Base-by-base conservation (phyloP, 2,113 vertebrate genomes). In the Embiotoca jacksoni region DNA sequence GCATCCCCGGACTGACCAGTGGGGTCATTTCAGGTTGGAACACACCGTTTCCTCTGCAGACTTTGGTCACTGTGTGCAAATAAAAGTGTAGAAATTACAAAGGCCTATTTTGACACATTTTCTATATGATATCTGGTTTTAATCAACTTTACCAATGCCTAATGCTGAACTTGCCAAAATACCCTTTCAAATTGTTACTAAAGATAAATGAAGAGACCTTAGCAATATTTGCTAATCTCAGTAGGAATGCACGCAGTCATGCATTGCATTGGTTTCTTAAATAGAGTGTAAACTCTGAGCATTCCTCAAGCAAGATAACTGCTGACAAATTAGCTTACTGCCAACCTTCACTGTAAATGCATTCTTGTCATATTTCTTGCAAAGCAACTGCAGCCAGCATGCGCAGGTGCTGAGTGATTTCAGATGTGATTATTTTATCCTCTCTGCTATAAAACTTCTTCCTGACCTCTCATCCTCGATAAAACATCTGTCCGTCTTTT, bases 1-100 rank as follows among this genome's bases (percentile, higher is more conserved):
- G 97, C 53, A 98, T 99, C 86, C 98, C 98, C 0, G 98, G 98
- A 1, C 93, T 98, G 82, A 93, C 88, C 75, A 99, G 97, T 0
- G 92, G 95, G 0, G 95, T 96, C 86, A 91, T 99, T 56, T 88
- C 83, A 88, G 91, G 91, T 92, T 4, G 6, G 85, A 72, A 33
- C 35, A 49, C n/a, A 14, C 3, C 0, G 6, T 44, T 75, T 71
- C 13, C 3, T 69, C 16, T 69, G 8, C 3, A 39, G 14, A n/a
- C 37, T 31, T 64, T 56, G 5, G 30, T 35, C 1, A 3, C 8
- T 15, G 6, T 60, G 33, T 32, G 16, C 2, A 47, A 4, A 4
- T 49, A 1, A 6, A 16, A 49, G 49, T 4, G 1, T 50, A 23
- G 23, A 23, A 23, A 23, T 7, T n/a, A 50, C 16, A 50, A n/a